A percentile compares a stretch with the other conserved stretches of the same genome.
These are phyloP conservation scores for Pempheris klunzingeri DNA, from an alignment of 2,797 vertebrate genomes.

Conservation along the genomic window DNA sequence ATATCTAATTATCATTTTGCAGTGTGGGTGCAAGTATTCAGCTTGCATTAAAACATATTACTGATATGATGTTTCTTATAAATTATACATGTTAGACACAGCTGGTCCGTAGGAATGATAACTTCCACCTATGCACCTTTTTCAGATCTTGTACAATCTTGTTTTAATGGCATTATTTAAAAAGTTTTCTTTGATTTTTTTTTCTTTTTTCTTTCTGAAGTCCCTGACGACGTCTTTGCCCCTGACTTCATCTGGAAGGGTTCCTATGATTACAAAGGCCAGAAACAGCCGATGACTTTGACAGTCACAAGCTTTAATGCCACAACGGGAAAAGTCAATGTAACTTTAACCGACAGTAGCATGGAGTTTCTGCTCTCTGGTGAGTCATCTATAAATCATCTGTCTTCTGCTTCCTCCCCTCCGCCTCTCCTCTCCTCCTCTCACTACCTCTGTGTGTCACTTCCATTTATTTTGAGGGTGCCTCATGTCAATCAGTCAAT, in stretches of 20 bases:
- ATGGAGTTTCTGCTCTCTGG: conserved; percentile 95
- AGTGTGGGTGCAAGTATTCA: conserved; percentile 18
- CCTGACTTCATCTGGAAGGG: conserved; percentile 98
- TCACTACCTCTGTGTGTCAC: conserved; percentile 67
- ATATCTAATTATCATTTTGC: conserved; percentile 47
- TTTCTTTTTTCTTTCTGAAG: conserved; percentile 75
- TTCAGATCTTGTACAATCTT: not conserved
- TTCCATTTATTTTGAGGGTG: conserved; percentile 76
- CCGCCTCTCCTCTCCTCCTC: conserved; percentile 47
- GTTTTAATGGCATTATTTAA: not conserved
- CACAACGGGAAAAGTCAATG: conserved; percentile 94
- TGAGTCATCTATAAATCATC: conserved; percentile 83
- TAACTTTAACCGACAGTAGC: conserved; percentile 92
- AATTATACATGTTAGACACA: not conserved
- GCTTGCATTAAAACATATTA: not conserved
- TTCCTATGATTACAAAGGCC: conserved; percentile 94
- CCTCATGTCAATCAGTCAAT: conserved; percentile 80
- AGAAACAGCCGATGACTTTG: conserved; percentile 95
- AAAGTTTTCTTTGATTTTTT: not conserved
- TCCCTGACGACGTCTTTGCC: conserved; percentile 96
- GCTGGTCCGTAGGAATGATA: not conserved
- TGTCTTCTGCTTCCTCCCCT: conserved; percentile 53
- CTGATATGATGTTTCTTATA: conserved; percentile 19
- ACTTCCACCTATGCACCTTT: not conserved
- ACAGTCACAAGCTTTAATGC: conserved; percentile 93